phyloP scores from a whole-genome alignment of 1,140 invertebrate genomes.

The Ooceraea biroi region DNA sequence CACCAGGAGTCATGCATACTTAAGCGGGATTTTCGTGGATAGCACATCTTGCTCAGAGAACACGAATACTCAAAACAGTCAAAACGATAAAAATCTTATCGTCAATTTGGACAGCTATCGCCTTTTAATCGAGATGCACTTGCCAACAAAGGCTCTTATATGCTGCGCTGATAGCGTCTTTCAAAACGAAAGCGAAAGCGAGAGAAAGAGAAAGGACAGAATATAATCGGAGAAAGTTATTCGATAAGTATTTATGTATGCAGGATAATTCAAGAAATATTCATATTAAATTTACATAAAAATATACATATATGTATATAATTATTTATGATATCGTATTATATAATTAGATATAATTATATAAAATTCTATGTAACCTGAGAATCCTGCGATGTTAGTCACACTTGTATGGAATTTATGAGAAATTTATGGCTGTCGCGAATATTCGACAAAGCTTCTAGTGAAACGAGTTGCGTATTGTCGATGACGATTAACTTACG shows the following conservation, averaged over 20 bases:
- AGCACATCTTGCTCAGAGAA: not conserved
- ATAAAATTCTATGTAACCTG: no score
- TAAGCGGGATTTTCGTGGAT: not conserved
- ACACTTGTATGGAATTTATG: no score
- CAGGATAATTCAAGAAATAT: not conserved
- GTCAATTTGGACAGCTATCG: not conserved
- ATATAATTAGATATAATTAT: no score
- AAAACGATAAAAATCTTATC: slow-evolving; percentile 22
- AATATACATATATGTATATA: not conserved
- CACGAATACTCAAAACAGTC: slow-evolving; percentile 1
- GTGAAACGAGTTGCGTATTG: not conserved
- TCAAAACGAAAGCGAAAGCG: not conserved
- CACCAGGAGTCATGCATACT: not conserved
- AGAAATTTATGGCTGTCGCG: no score
- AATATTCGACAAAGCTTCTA: not conserved
- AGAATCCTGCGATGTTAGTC: no score
- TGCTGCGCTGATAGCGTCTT: not conserved
- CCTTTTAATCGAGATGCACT: not conserved
- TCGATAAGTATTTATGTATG: no score
- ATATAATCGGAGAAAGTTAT: not conserved
- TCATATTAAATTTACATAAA: not conserved
- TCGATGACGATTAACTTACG: not conserved
- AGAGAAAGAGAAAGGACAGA: not conserved
- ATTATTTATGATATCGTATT: not conserved
- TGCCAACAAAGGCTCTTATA: no score